These are phyloP conservation scores for Engystomops pustulosus DNA, from an alignment of 2,113 vertebrate species.

Conservation along the genomic window DNA sequence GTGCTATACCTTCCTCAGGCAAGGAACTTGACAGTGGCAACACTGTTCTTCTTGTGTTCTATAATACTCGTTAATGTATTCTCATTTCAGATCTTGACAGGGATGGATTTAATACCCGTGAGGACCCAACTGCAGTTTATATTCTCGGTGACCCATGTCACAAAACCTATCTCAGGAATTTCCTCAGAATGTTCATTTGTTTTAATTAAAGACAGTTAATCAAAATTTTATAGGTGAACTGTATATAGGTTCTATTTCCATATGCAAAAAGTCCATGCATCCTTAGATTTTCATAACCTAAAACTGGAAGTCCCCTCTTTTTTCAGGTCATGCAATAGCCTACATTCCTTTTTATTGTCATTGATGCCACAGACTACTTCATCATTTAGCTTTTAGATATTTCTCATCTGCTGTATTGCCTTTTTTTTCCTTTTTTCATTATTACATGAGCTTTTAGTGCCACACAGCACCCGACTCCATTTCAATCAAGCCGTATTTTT, in stretches of 20 bases:
- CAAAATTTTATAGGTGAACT: conserved; percentile 90
- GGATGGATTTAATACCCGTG: conserved; percentile 90
- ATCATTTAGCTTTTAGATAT: conserved; percentile 84
- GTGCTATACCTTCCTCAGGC: conserved; percentile 84
- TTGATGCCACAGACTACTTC: conserved; percentile 78
- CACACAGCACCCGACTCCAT: conserved; percentile 60
- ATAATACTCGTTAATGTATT: conserved; percentile 68
- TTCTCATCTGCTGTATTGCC: conserved; percentile 44
- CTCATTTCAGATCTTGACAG: conserved; percentile 86
- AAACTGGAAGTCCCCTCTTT: conserved; percentile 86
- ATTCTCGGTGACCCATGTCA: conserved; percentile 92
- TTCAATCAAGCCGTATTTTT: conserved; percentile 31
- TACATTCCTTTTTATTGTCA: conserved; percentile 98
- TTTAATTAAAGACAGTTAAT: conserved; percentile 89
- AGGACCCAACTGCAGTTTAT: conserved; percentile 88
- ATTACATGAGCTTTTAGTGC: conserved; percentile 64
- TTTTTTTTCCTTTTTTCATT: not conserved
- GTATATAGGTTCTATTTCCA: conserved; percentile 89
- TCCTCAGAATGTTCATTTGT: conserved; percentile 98
- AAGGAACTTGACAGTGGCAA: conserved; percentile 79
- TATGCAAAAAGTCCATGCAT: conserved; percentile 95
- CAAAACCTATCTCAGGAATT: conserved; percentile 99
- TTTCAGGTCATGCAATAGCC: conserved; percentile 85
- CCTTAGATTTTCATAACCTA: conserved; percentile 86
- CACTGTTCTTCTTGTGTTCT: conserved; percentile 77